Evolutionary conservation across 2,113 vertebrate species (phyloP).

Genomic region (Murina feae): DNA sequence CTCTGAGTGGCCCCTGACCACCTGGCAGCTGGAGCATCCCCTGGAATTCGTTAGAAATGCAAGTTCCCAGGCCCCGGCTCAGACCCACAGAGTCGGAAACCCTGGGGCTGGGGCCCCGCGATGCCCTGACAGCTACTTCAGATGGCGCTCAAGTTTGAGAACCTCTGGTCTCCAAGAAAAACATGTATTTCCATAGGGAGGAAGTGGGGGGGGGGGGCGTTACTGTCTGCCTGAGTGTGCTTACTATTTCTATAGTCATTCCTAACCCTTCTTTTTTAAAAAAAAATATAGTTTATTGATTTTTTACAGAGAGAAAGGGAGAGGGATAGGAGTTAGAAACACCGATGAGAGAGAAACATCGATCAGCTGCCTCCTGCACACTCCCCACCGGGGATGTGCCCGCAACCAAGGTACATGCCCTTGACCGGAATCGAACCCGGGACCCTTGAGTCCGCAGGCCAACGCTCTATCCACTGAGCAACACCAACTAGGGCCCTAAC

Average conservation of each 20-base stretch:
- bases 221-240: neutral
- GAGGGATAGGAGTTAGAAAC: too few relatives aligned
- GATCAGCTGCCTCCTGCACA: too few relatives aligned
- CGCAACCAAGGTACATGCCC: too few relatives aligned
- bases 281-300: too few relatives aligned
- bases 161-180: neutral
- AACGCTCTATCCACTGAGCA: too few relatives aligned
- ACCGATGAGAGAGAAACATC: too few relatives aligned
- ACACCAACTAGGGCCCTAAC: too few relatives aligned
- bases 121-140: neutral
- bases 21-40: neutral
- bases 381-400: too few relatives aligned
- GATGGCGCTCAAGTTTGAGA: neutral
- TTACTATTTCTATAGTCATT: neutral
- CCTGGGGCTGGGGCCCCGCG: neutral
- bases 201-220: neutral
- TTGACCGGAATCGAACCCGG: too few relatives aligned
- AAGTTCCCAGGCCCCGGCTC: neutral
- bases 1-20: neutral
- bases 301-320: too few relatives aligned
- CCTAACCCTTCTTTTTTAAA: neutral
- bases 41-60: neutral
- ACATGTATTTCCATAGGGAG: neutral
- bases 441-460: too few relatives aligned
- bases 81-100: neutral